Evolutionary conservation across 2,797 vertebrate genomes (phyloP).

Genomic region (Hipposideros larvatus): DNA sequence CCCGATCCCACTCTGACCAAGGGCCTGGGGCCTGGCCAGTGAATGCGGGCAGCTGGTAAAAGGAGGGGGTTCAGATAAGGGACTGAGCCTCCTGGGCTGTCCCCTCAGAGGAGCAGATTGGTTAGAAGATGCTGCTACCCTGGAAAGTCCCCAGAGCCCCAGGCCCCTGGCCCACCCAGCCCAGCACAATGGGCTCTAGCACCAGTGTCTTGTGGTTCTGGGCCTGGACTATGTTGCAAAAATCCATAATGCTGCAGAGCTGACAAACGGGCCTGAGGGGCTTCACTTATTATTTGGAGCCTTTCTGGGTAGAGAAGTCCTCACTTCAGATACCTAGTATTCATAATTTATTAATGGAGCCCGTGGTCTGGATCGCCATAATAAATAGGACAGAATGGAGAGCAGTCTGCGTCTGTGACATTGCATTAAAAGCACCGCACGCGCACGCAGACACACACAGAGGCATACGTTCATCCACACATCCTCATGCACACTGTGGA

Average conservation of each 20-base stretch:
- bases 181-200: fast-evolving
- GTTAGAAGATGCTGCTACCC: background rate
- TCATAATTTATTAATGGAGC: background rate
- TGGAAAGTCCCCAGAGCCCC: background rate
- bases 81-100: background rate
- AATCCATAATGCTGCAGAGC: background rate
- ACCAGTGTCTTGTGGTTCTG: too few species aligned
- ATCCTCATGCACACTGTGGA: fast-evolving
- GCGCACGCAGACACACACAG: background rate
- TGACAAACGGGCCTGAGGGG: too few species aligned
- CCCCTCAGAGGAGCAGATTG: background rate
- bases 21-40: background rate
- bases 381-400: background rate
- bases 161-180: fast-evolving
- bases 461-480: too few species aligned
- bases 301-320: background rate
- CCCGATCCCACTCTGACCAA: background rate
- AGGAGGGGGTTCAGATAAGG: background rate
- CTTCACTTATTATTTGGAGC: background rate
- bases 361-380: background rate
- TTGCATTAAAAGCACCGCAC: background rate
- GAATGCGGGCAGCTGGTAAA: background rate
- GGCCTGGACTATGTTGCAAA: background rate
- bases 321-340: background rate
- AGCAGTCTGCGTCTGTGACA: background rate